phyloP scores from a whole-genome alignment of 2,797 vertebrate genomes.

The Girardinus metallicus region DNA sequence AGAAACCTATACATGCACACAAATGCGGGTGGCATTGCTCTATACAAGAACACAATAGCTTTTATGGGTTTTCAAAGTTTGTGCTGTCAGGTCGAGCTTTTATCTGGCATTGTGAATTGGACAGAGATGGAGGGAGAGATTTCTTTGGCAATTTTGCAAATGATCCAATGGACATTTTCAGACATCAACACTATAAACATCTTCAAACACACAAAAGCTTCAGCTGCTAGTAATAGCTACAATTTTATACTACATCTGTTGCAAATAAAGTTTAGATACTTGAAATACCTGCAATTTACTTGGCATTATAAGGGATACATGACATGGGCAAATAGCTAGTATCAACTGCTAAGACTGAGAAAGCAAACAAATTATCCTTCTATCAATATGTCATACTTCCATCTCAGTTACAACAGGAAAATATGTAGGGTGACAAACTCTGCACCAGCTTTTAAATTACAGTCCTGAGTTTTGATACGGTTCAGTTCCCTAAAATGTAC shows the following conservation, averaged over 20 bases:
- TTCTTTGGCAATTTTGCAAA: constrained; percentile 35
- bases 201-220: neutral
- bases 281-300: neutral
- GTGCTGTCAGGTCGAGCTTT: constrained; percentile 44
- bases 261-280: neutral
- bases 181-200: constrained; percentile 2
- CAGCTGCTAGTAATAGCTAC: neutral
- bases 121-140: constrained; percentile 19
- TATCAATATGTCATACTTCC: constrained; percentile 13
- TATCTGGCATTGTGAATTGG: constrained; percentile 39
- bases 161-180: constrained; percentile 12
- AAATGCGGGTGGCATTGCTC: constrained; percentile 30
- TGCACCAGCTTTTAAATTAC: constrained; percentile 72
- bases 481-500: constrained; percentile 57
- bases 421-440: constrained; percentile 56
- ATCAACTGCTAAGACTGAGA: neutral
- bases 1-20: constrained; percentile 14
- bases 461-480: constrained; percentile 64
- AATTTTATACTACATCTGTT: neutral
- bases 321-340: neutral
- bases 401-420: neutral
- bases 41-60: constrained; percentile 51
- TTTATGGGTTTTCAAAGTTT: constrained; percentile 34
- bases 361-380: constrained; percentile 30
- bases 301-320: neutral